Evolutionary conservation across 1,140 invertebrate species (phyloP), one percentile per base, ranked within the genome.

Genomic region (Brachionus rubens): DNA sequence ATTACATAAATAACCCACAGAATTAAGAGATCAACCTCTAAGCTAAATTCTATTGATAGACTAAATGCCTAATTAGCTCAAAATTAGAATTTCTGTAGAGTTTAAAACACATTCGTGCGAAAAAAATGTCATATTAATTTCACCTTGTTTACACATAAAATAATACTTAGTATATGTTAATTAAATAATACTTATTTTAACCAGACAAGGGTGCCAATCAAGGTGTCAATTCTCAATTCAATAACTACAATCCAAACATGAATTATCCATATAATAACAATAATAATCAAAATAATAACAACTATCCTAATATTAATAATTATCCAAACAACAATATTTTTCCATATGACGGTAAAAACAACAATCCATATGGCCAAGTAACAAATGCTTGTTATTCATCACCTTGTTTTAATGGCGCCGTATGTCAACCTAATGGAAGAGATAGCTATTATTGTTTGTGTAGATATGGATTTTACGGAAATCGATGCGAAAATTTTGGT

Each of bases 351-450:
- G n/a, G n/a, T n/a, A 10, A 46, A 14, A 46, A 43, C 19, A 65
- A 65, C 9, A 43, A 65, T 43, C 59, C 30, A 2, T 24, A 62
- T 62, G 36, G 0, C 3, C 33, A 36, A 30, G 9, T 7, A 41
- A 1, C 43, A 12, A 14, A 72, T 36, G 46, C 68, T 12, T 72
- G 68, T 24, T 19, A 10, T 33, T 72, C 68, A 19, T 33, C 43
- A 3, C 68, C 68, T 50, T 72, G 68, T 41, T 72, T 48, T 36
- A 72, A 72, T 46, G 47, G 28, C 10, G 68, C 46, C 3, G 68
- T 72, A 72, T 72, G 68, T 14, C 68, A 72, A 50, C 46, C 68
- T 12, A 72, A 48, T 5, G 68, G 68, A 2, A 46, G 68, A 3
- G 36, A 50, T 21, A 50, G 46, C 7, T 72, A 72, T 24, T 33